Evolutionary conservation across 1,140 invertebrate species (phyloP).

Genomic region (Neodiprion virginianus): DNA sequence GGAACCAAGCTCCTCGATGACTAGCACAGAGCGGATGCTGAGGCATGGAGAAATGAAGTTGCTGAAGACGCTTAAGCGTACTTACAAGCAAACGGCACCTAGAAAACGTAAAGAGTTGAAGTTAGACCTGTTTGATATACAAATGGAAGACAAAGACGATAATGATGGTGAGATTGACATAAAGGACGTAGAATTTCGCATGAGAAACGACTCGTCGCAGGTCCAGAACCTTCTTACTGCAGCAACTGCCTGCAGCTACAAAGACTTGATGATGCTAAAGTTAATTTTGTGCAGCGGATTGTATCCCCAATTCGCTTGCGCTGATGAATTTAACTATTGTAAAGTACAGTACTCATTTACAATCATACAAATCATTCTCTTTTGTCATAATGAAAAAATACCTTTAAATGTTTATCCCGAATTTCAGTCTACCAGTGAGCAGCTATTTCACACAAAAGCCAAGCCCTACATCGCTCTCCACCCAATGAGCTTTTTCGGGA

Average conservation of each 20-base stretch:
- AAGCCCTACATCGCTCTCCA: slow-evolving; percentile 92
- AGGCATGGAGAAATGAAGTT: slow-evolving; percentile 89
- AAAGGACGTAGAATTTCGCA: slow-evolving; percentile 89
- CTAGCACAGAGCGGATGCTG: slow-evolving; percentile 78
- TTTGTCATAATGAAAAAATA: slow-evolving; percentile 22
- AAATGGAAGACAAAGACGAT: slow-evolving; percentile 66
- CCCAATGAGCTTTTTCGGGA: slow-evolving; percentile 88
- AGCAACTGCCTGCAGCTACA: slow-evolving; percentile 76
- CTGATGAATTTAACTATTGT: slow-evolving; percentile 93
- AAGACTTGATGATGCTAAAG: slow-evolving; percentile 89
- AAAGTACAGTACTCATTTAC: slow-evolving; percentile 66
- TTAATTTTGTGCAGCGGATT: slow-evolving; percentile 89
- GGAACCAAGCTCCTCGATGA: slow-evolving; percentile 64
- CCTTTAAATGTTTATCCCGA: not conserved
- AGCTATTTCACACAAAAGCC: slow-evolving; percentile 90
- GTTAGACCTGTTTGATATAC: slow-evolving; percentile 60
- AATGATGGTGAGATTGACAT: slow-evolving; percentile 76
- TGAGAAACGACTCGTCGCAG: slow-evolving; percentile 76
- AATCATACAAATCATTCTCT: slow-evolving; percentile 17
- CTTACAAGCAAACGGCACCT: slow-evolving; percentile 66
- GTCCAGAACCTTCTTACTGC: slow-evolving; percentile 74
- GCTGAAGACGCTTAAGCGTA: slow-evolving; percentile 79
- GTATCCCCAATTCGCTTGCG: slow-evolving; percentile 91
- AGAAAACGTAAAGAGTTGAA: slow-evolving; percentile 80
- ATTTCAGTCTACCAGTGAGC: slow-evolving; percentile 78